Evolutionary conservation across 2,888 invertebrate species (phyloP), one percentile per base, ranked within the genome.

Genomic region (Adineta ricciae): DNA sequence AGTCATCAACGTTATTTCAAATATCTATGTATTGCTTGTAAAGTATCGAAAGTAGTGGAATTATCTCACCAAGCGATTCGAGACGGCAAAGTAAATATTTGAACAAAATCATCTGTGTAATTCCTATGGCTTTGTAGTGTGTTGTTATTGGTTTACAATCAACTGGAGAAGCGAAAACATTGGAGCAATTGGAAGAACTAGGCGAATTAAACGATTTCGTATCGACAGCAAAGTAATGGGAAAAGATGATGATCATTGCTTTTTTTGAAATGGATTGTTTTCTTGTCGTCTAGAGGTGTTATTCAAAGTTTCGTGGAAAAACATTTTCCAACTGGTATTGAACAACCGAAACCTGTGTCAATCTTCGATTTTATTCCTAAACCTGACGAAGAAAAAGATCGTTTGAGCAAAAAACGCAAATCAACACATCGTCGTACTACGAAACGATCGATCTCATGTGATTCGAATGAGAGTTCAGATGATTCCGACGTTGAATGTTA

Each of bases 1-100:
- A 94, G 97, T 72, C 99, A 99, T 92, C 99, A 99, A 91, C 92
- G 97, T 86, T 97, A 97, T 92, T 99, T 99, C 92, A 99, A 99
- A 90, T 99, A 99, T 90, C 93, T 99, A 21, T 99, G 99, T 90
- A 98, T 99, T 88, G 98, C 97, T 0, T 95, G 97, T 49, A 99
- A 99, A 92, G 96, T 95, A 64, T 87, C 88, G 2, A 90, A 91
- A 88, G 93, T 92, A 86, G 93, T 93, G 7, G 88, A 90, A 56
- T 89, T 93, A 82, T 92, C 93, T 1, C 90, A 92, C 88, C 92
- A 92, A 87, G 91, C 92, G n/a, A 89, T 92, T 50, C 90, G 90
- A 86, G 88, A 90, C 87, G 91, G 91, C 50, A 92, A 97, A 78
- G 78, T 78, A 41, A 38, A 14, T 78, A 19, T 8, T 46, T 46